Base-by-base conservation (phyloP, 2,113 vertebrate species). In the Oncorhynchus nerka region DNA sequence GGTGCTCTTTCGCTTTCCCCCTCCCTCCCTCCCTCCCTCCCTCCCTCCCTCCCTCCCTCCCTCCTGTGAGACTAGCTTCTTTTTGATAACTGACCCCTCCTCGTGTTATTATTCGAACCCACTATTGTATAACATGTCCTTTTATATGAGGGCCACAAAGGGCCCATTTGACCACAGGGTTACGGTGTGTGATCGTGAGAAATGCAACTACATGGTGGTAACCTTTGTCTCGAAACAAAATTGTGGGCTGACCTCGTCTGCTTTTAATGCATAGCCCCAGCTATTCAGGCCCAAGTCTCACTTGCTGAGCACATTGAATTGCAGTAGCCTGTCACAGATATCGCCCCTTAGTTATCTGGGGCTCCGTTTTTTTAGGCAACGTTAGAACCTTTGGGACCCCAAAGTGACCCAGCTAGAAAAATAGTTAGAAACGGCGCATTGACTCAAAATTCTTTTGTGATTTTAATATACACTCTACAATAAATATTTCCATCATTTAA, bases 111-210 rank as follows among this genome's bases (percentile, higher is more conserved):
- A 96, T 99, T 96, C 95, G 93, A 96, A 95, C 96, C 96, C 95
- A 96, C 97, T 96, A 98, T 97, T 98, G 96, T 97, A 98, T 96
- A 95, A 97, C 96, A 98, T 96, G 96, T 95, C 92, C 90, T 98
- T 97, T 98, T 98, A 97, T 98, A 96, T 97, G 94, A 95, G 94
- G 87, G 89, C 86, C 92, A 97, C 97, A 99, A 98, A 97, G 95
- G 93, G 92, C 93, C 96, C 97, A 97, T 99, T 99, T 99, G 97
- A 99, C 98, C 97, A 97, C 95, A 95, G 96, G 90, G 97, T 96
- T 98, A 98, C 96, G 97, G 96, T 98, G 95, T 95, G 96, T 97
- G 95, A 97, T 96, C 97, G 96, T 96, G 96, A 99, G 97, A 98
- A 97, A 98, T 97, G 96, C 95, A 96, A 97, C 95, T 95, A 95